phyloP scores from a whole-genome alignment of 2,113 vertebrate genomes.

The Pedetes capensis region DNA sequence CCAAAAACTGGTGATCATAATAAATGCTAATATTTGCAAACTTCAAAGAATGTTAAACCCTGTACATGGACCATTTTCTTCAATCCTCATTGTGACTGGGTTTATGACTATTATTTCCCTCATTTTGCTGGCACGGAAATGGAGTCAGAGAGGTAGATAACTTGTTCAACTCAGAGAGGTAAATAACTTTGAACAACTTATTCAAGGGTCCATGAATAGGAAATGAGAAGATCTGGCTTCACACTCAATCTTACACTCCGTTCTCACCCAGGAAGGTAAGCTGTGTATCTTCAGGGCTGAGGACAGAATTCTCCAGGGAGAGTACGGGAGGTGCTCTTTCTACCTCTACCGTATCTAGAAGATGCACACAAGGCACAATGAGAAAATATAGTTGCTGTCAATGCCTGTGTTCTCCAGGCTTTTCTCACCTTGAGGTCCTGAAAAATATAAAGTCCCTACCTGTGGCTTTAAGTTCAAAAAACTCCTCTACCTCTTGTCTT shows the following conservation, averaged over 20 bases:
- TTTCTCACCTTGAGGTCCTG: background rate
- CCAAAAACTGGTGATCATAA: background rate
- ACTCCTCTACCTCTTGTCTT: background rate
- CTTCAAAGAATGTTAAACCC: background rate
- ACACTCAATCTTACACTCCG: background rate
- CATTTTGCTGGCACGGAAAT: background rate
- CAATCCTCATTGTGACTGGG: background rate
- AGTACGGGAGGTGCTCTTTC: background rate
- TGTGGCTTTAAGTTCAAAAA: background rate
- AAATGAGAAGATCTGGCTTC: background rate
- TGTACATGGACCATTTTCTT: background rate
- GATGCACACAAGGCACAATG: background rate
- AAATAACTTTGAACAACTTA: too few species aligned
- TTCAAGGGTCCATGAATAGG: background rate
- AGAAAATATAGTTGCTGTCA: background rate
- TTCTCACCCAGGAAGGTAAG: background rate
- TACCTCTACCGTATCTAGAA: background rate
- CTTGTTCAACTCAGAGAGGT: background rate
- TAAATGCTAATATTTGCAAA: background rate
- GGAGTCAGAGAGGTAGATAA: background rate
- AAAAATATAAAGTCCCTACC: background rate
- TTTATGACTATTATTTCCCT: background rate
- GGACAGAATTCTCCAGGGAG: background rate
- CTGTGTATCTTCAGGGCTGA: background rate
- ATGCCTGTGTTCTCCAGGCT: background rate